phyloP scores from a whole-genome alignment of 2,888 invertebrate genomes.

The Acholoe squamosa region DNA sequence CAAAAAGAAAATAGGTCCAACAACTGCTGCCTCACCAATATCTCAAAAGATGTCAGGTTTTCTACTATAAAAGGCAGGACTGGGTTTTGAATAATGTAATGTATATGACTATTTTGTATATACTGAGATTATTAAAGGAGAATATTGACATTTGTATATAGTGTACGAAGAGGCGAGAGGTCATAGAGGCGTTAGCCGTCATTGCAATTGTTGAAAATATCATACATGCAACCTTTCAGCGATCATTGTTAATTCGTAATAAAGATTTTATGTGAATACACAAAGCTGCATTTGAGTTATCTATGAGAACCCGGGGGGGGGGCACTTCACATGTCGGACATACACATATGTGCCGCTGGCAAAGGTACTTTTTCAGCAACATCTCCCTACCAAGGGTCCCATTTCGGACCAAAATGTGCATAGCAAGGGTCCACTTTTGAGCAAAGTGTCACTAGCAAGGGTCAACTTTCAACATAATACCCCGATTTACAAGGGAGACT shows the following conservation, averaged over 20 bases:
- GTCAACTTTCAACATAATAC: too few species aligned
- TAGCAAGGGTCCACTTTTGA: too few species aligned
- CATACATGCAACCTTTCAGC: background rate
- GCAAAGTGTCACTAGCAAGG: too few species aligned
- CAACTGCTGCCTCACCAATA: background rate
- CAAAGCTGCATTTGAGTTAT: too few species aligned
- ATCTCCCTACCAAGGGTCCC: too few species aligned
- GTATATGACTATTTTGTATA: background rate
- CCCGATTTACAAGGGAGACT: too few species aligned
- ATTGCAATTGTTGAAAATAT: constrained; percentile 16
- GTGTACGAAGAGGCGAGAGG: background rate
- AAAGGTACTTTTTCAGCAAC: too few species aligned
- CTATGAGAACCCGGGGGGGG: too few species aligned
- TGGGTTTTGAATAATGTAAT: background rate
- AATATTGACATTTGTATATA: constrained; percentile 23
- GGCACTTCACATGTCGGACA: too few species aligned
- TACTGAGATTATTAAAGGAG: constrained; percentile 12
- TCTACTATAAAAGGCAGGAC: background rate
- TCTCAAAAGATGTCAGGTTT: background rate
- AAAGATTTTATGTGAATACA: background rate
- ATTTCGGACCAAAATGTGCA: too few species aligned
- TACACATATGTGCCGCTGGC: too few species aligned
- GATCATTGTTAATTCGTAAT: constrained; percentile 30
- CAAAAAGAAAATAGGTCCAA: background rate
- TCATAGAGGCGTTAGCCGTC: background rate